Conservation (phyloP, 2,113 vertebrate genomes). For the Cervus canadensis region DNA sequence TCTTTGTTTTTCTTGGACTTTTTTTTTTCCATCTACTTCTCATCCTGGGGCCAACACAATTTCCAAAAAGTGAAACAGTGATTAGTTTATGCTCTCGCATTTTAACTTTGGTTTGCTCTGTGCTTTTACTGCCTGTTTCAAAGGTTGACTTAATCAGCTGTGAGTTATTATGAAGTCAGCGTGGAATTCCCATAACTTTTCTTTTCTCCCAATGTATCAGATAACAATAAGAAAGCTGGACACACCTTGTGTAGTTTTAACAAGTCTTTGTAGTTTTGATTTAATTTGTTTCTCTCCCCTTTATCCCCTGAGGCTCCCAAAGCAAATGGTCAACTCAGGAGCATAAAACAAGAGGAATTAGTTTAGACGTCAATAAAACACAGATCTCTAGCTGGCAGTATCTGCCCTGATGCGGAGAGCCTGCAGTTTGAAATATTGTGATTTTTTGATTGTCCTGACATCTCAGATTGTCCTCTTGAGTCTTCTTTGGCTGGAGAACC, state of each 20-base stretch:
- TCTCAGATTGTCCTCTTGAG: conserved; percentile 65
- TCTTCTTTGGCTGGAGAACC: conserved; percentile 56
- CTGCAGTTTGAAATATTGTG: conserved; percentile 56
- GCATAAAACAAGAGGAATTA: conserved; percentile 76
- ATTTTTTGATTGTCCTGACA: conserved; percentile 64
- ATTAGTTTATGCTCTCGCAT: neutral
- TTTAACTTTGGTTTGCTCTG: conserved; percentile 14
- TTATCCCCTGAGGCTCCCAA: conserved; percentile 68
- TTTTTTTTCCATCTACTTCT: neutral
- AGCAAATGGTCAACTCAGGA: conserved; percentile 74
- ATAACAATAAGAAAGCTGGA: conserved; percentile 48
- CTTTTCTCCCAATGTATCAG: neutral
- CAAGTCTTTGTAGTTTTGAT: conserved; percentile 71
- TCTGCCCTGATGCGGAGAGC: conserved; percentile 51
- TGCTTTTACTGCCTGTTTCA: conserved; percentile 37
- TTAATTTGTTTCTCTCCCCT: conserved; percentile 71
- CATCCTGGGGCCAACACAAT: conserved; percentile 1
- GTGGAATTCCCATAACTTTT: conserved; percentile 20
- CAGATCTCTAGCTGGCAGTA: conserved; percentile 68
- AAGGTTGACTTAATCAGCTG: conserved; percentile 49
- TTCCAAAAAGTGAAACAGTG: conserved; percentile 50
- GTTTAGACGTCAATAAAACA: conserved; percentile 75
- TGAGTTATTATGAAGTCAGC: conserved; percentile 43
- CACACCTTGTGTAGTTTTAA: conserved; percentile 69
- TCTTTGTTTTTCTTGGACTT: conserved; percentile 9